Conservation (phyloP, 2,888 invertebrate species). For the Patella caerulea region DNA sequence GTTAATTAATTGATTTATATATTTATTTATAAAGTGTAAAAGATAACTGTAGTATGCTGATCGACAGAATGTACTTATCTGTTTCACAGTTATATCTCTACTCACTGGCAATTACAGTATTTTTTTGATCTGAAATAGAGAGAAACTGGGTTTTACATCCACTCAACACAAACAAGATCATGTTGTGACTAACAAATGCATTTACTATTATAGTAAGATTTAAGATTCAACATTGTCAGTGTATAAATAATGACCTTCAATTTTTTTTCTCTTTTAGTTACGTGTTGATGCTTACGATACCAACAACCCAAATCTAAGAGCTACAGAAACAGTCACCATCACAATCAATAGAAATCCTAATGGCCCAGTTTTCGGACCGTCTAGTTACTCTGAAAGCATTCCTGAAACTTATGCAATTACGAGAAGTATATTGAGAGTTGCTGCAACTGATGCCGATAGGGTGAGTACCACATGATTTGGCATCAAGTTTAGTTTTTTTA, state of each 20-base stretch:
- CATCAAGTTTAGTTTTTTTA: too few relatives aligned
- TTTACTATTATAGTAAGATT: too few relatives aligned
- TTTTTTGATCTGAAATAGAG: too few relatives aligned
- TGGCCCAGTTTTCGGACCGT: slow-evolving; percentile 47
- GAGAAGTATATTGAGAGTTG: slow-evolving; percentile 80
- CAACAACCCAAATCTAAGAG: slow-evolving; percentile 51
- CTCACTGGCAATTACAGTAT: too few relatives aligned
- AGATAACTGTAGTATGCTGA: background rate
- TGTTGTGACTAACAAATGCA: too few relatives aligned
- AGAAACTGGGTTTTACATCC: too few relatives aligned
- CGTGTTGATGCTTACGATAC: slow-evolving; percentile 60
- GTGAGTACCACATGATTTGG: slow-evolving; percentile 30
- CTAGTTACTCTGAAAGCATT: slow-evolving; percentile 43
- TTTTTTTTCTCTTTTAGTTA: slow-evolving; percentile 41
- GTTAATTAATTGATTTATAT: background rate
- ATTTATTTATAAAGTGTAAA: background rate
- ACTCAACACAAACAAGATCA: too few relatives aligned
- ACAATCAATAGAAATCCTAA: slow-evolving; percentile 61
- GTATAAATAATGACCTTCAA: background rate
- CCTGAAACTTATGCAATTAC: slow-evolving; percentile 52
- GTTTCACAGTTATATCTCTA: background rate
- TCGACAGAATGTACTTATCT: background rate
- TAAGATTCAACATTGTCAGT: too few relatives aligned
- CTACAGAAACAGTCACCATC: slow-evolving; percentile 49
- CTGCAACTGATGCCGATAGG: slow-evolving; percentile 49